Percentiles rank a stretch among this genome's conserved stretches.
phyloP scores from a whole-genome alignment of 2,113 vertebrate genomes.

The Pteropus alecto region DNA sequence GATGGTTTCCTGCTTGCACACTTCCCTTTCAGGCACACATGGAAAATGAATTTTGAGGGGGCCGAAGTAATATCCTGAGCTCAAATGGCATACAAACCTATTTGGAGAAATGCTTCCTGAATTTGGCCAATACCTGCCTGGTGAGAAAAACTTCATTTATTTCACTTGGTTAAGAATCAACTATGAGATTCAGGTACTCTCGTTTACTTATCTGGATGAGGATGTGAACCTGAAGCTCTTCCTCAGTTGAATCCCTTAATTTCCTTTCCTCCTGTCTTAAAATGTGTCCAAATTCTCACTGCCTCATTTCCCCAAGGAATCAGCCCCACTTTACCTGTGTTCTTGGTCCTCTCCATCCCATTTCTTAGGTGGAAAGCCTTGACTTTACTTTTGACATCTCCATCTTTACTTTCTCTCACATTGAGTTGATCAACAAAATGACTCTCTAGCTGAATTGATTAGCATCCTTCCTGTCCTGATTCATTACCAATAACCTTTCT shows the following conservation, averaged over 20 bases:
- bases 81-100: not conserved
- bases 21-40: constrained; percentile 23
- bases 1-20: constrained; percentile 35
- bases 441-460: not conserved
- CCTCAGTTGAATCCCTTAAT: not conserved
- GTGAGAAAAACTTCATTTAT: not conserved
- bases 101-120: constrained; percentile 23
- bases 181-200: not conserved
- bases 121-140: not conserved
- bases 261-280: not conserved
- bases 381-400: not conserved
- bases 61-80: constrained; percentile 46
- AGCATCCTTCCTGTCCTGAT: not conserved
- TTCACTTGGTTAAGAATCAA: not conserved
- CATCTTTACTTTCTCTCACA: not conserved
- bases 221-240: not conserved
- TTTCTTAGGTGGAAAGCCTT: not conserved
- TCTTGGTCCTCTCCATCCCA: not conserved
- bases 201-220: not conserved
- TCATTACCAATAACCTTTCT: not conserved
- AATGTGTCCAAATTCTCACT: not conserved
- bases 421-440: not conserved
- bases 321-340: not conserved
- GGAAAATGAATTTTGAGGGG: constrained; percentile 47
- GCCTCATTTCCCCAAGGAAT: not conserved